Base-by-base conservation (phyloP, 1,140 invertebrate genomes). In the Saxidomus purpurata region DNA sequence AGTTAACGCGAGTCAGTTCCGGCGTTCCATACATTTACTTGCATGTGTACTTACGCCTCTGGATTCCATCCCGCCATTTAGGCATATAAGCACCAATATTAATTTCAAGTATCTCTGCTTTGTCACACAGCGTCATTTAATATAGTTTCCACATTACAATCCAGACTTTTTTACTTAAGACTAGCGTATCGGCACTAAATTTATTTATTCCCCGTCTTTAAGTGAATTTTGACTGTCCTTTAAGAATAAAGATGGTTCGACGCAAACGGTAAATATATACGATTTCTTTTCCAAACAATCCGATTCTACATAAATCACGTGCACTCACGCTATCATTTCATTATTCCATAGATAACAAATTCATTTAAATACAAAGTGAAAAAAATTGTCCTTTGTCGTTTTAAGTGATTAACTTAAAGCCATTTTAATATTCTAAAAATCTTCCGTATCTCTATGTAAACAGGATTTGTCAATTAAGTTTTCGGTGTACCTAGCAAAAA, bases 11-110 rank as follows among this genome's bases (percentile, higher is more conserved):
- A n/a, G n/a, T n/a, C n/a, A n/a, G n/a, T n/a, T n/a, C n/a, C n/a
- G n/a, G n/a, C n/a, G n/a, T n/a, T n/a, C n/a, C n/a, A n/a, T n/a
- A n/a, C n/a, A n/a, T n/a, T n/a, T n/a, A n/a, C n/a, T n/a, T n/a
- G n/a, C n/a, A n/a, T 15, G 59, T 49, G 17, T 59, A 79, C 76
- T 49, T 79, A 79, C 76, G 76, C 76, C 19, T 49, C 31, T 8
- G 76, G 76, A 36, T 79, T 79, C 76, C 76, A 79, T 8, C 76
- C 76, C 34, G 76, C 76, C 76, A 79, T 79, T 55, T 34, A 6
- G 47, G 40, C 47, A 49, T 77, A 77, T 77, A 11, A 77, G 74
- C 47, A 52, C 40, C 31, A 19, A 15, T 55, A 55, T 55, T 3
- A 13, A 55, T 55, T 6, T 8, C 22, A 63, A 15, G 22, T 11